Evolutionary conservation across 2,113 vertebrate genomes (phyloP).

Genomic region (Carollia perspicillata): DNA sequence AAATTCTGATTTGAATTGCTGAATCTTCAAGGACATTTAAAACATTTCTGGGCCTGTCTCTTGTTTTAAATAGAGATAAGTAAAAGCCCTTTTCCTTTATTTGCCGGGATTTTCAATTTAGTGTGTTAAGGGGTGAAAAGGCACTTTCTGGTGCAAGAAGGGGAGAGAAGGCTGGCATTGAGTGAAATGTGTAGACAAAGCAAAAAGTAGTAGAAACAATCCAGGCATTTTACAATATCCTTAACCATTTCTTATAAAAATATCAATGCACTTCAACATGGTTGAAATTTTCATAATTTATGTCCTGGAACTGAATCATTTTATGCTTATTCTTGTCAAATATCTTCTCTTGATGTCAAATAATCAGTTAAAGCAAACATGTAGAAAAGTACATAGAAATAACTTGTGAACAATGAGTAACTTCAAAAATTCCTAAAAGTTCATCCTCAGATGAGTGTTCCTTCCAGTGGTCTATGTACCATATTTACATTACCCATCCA

Average conservation of each 20-base stretch:
- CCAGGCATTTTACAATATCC: neutral
- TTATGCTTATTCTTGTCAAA: neutral
- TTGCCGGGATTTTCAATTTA: neutral
- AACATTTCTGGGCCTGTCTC: neutral
- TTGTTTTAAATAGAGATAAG: neutral
- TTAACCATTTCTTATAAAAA: conserved; percentile 2
- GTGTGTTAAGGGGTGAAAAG: neutral
- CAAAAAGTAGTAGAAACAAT: neutral
- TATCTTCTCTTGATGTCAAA: conserved; percentile 1
- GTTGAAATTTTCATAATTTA: conserved; percentile 11
- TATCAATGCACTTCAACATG: conserved; percentile 8
- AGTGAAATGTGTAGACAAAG: conserved; percentile 5
- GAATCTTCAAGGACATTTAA: neutral
- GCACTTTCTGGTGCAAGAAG: neutral
- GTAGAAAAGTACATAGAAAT: neutral
- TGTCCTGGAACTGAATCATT: neutral
- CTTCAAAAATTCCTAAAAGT: neutral
- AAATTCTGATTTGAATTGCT: neutral
- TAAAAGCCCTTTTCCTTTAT: neutral
- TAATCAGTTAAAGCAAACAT: neutral
- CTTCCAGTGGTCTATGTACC: neutral
- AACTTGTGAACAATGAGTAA: neutral
- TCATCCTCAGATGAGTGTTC: neutral
- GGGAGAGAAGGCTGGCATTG: neutral
- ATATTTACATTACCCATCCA: neutral